A percentile compares a stretch with the other conserved stretches of the same genome.
Conservation (phyloP, 2,888 invertebrate genomes). For the Campoplex nolae region DNA sequence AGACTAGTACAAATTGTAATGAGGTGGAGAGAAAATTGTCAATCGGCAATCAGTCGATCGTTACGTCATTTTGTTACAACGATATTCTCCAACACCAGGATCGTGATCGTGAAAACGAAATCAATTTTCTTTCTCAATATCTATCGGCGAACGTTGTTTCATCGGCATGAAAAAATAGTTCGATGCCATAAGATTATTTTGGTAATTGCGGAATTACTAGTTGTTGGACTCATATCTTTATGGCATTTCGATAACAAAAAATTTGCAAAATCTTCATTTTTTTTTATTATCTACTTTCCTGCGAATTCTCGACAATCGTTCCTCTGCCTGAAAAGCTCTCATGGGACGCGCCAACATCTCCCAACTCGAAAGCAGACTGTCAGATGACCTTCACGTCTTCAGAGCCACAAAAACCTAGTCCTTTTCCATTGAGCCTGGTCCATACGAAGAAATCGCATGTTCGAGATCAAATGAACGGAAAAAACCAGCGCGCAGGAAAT, state of each 20-base stretch:
- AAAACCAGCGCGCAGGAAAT: neutral
- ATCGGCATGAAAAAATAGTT: neutral
- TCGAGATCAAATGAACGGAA: neutral
- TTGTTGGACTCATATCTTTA: neutral
- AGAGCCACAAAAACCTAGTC: neutral
- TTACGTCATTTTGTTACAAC: neutral
- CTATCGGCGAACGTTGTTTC: neutral
- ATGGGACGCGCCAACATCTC: neutral
- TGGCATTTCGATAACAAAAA: neutral
- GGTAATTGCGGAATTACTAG: neutral
- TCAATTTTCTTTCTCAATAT: neutral
- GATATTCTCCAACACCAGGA: neutral
- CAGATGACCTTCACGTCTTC: neutral
- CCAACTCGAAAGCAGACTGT: neutral
- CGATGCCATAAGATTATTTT: neutral
- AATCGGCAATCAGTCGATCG: conserved; percentile 12
- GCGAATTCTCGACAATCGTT: neutral
- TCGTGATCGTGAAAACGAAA: conserved; percentile 17
- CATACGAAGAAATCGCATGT: neutral
- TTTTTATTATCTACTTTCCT: too few species aligned
- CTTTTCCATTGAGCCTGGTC: neutral
- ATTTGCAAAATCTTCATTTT: too few species aligned
- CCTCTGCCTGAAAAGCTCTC: neutral
- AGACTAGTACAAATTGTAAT: neutral
- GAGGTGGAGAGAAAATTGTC: neutral